Conservation (phyloP, 2,888 invertebrate species). For the Eupithecia exiguata region DNA sequence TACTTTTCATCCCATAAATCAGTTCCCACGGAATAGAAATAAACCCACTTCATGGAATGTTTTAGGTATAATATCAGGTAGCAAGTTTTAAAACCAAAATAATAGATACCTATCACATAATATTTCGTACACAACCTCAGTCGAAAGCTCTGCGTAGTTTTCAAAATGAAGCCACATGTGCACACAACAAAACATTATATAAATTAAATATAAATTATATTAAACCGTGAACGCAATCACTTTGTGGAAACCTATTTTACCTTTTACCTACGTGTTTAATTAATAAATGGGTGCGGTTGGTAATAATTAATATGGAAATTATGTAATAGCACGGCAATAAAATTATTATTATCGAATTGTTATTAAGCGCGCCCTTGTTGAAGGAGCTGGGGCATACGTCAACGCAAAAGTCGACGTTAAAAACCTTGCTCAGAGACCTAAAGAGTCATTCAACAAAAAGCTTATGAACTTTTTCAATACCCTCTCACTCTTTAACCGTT, state of each 20-base stretch:
- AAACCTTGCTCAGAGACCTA: no score
- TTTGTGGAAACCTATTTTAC: constrained; percentile 22
- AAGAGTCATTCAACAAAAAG: no score
- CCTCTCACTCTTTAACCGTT: no score
- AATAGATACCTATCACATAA: background rate
- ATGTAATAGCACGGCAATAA: background rate
- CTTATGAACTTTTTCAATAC: no score
- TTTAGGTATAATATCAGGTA: no score
- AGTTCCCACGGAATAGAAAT: no score
- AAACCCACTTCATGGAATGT: no score
- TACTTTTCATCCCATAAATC: no score
- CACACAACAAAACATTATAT: background rate
- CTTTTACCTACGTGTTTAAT: constrained; percentile 4
- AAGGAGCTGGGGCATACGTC: no score
- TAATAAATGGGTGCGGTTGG: constrained; percentile 1
- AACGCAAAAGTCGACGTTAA: no score
- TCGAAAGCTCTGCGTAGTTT: constrained; percentile 1
- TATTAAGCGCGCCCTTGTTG: background rate
- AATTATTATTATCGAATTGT: background rate
- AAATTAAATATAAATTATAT: constrained; percentile 15
- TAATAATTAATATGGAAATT: background rate
- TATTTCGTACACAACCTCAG: background rate
- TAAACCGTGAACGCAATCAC: constrained; percentile 29
- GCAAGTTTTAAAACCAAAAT: no score
- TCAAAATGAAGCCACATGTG: constrained; percentile 11